These are phyloP conservation scores for Panzeria rudis DNA, from an alignment of 2,888 invertebrate genomes.

Conservation along the genomic window DNA sequence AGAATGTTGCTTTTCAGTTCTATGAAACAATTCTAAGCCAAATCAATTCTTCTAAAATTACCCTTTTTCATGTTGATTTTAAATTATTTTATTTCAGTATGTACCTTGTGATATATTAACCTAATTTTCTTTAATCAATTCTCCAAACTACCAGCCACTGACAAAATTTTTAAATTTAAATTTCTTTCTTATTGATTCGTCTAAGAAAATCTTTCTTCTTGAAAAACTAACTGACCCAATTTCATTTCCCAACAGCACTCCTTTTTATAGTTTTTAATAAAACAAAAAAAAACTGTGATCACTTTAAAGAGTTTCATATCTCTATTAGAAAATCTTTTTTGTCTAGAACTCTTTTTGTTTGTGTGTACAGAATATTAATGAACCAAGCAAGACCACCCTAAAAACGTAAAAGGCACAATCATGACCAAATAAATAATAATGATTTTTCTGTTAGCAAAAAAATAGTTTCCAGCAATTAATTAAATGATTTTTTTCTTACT, in stretches of 20 bases:
- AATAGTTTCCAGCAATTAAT: slow-evolving; percentile 52
- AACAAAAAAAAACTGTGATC: not conserved
- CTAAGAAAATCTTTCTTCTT: not conserved
- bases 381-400: slow-evolving; percentile 68
- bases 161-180: not conserved
- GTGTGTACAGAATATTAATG: slow-evolving; percentile 52
- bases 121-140: not conserved
- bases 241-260: slow-evolving; percentile 35
- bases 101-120: too few species aligned
- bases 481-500: slow-evolving; percentile 22
- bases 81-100: not conserved
- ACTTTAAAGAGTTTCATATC: slow-evolving; percentile 48
- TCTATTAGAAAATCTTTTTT: slow-evolving; percentile 56
- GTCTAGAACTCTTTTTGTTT: not conserved
- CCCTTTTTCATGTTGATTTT: too few species aligned
- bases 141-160: not conserved
- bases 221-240: slow-evolving; percentile 33
- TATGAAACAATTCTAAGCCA: too few species aligned
- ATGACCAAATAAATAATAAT: slow-evolving; percentile 49
- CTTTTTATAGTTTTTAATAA: slow-evolving; percentile 12
- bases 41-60: too few species aligned
- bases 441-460: not conserved
- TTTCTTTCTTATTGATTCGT: not conserved
- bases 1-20: too few species aligned
- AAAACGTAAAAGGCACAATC: slow-evolving; percentile 54